A percentile compares a stretch with the other conserved stretches of the same genome.
Evolutionary conservation across 2,888 invertebrate genomes (phyloP).

Genomic region (Drosophila longiperda): DNA sequence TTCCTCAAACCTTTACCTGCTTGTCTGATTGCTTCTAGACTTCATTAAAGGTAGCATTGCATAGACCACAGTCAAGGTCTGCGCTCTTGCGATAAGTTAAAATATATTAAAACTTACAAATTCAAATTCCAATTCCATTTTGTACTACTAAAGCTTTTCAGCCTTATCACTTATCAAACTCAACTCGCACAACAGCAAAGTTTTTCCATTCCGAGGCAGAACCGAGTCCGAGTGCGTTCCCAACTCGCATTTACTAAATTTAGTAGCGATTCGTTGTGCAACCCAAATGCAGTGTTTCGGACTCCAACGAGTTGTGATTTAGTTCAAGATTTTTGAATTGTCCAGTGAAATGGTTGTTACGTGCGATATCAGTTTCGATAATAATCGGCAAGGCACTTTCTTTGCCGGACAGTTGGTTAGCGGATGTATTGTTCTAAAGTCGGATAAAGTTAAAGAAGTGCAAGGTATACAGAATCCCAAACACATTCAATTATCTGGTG

Average conservation of each 20-base stretch:
- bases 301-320: not conserved
- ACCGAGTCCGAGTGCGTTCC: constrained; percentile 15
- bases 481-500: not conserved
- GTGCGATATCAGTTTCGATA: constrained; percentile 83
- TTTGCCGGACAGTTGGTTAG: constrained; percentile 83
- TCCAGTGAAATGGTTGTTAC: constrained; percentile 79
- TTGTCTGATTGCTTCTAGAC: not conserved
- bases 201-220: constrained; percentile 24
- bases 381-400: constrained; percentile 81
- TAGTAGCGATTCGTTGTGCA: constrained; percentile 55
- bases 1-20: not conserved
- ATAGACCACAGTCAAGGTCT: constrained; percentile 58
- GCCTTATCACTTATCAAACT: constrained; percentile 70
- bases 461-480: constrained; percentile 69
- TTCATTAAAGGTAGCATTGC: constrained; percentile 26
- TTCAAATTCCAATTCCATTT: constrained; percentile 55
- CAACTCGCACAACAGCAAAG: constrained; percentile 20
- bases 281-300: constrained; percentile 33
- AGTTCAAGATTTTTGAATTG: not conserved
- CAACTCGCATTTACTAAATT: constrained; percentile 38
- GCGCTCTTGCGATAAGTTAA: constrained; percentile 33
- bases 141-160: constrained; percentile 26
- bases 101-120: constrained; percentile 49
- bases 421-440: constrained; percentile 73
- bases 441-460: constrained; percentile 78